Conservation (phyloP, 1,140 invertebrate species). For the Bombus soroeensis region DNA sequence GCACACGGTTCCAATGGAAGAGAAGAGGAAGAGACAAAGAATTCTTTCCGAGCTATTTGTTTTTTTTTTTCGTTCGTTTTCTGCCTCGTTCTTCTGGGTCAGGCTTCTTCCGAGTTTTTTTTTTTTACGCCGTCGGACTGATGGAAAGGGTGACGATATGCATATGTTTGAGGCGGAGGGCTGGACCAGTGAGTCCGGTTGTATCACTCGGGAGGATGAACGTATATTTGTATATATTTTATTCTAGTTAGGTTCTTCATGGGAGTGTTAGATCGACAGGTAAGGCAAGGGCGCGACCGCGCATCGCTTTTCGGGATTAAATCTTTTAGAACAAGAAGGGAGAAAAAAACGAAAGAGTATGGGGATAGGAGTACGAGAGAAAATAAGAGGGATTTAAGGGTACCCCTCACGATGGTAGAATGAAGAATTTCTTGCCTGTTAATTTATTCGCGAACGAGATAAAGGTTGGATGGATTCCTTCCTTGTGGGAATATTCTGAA, state of each 20-base stretch:
- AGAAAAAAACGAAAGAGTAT: background rate
- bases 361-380: slow-evolving; percentile 11
- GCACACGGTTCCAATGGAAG: slow-evolving; percentile 4
- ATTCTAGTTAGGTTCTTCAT: background rate
- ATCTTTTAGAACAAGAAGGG: slow-evolving; percentile 54
- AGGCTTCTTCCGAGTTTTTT: slow-evolving; percentile 44
- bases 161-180: slow-evolving; percentile 42
- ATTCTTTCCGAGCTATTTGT: slow-evolving; percentile 52
- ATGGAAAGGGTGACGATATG: slow-evolving; percentile 61
- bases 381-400: slow-evolving; percentile 11
- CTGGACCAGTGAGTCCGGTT: slow-evolving; percentile 31
- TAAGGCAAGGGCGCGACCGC: slow-evolving; percentile 53
- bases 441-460: slow-evolving; percentile 63
- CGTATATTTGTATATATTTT: background rate
- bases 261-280: slow-evolving; percentile 23
- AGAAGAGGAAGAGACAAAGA: slow-evolving; percentile 40
- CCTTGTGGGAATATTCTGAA: slow-evolving; percentile 44
- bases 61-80: slow-evolving; percentile 41
- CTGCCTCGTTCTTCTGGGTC: slow-evolving; percentile 31
- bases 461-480: slow-evolving; percentile 1
- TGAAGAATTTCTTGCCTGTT: slow-evolving; percentile 29
- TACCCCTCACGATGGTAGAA: background rate
- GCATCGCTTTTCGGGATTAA: slow-evolving; percentile 64
- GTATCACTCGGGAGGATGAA: background rate
- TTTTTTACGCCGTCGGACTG: slow-evolving; percentile 7